A percentile compares a stretch with the other conserved stretches of the same genome.
These are phyloP conservation scores for Mastomys natalensis DNA, from an alignment of 2,113 vertebrate genomes.

Conservation along the genomic window DNA sequence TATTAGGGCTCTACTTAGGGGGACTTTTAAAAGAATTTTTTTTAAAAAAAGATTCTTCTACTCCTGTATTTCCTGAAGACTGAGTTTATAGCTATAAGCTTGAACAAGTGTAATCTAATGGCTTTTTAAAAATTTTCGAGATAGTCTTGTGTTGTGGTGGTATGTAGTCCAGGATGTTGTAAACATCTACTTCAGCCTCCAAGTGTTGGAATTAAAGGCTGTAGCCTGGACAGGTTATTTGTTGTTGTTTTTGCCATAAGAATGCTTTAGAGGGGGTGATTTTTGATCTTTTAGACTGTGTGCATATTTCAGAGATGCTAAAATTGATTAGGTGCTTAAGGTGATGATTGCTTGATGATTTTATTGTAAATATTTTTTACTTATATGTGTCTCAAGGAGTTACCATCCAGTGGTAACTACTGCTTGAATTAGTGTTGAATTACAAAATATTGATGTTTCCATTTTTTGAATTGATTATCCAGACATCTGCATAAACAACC, in stretches of 20 bases:
- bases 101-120: not conserved
- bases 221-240: not conserved
- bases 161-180: too few species aligned
- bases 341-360: not conserved
- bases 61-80: not conserved
- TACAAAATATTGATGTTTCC: not conserved
- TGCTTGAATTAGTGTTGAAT: not conserved
- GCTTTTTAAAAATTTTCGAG: not conserved
- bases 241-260: not conserved
- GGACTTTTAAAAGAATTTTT: not conserved
- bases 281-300: not conserved
- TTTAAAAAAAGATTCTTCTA: not conserved
- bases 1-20: not conserved
- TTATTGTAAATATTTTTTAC: not conserved
- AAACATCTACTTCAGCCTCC: not conserved
- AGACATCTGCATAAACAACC: not conserved
- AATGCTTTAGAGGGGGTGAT: not conserved
- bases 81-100: not conserved
- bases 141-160: not conserved
- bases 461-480: slow-evolving; percentile 20
- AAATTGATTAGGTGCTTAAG: not conserved
- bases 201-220: not conserved
- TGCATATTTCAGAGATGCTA: not conserved
- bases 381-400: not conserved
- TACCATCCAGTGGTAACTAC: not conserved